Evolutionary conservation across 2,797 vertebrate species (phyloP).

Genomic region (Rhynchonycteris naso): DNA sequence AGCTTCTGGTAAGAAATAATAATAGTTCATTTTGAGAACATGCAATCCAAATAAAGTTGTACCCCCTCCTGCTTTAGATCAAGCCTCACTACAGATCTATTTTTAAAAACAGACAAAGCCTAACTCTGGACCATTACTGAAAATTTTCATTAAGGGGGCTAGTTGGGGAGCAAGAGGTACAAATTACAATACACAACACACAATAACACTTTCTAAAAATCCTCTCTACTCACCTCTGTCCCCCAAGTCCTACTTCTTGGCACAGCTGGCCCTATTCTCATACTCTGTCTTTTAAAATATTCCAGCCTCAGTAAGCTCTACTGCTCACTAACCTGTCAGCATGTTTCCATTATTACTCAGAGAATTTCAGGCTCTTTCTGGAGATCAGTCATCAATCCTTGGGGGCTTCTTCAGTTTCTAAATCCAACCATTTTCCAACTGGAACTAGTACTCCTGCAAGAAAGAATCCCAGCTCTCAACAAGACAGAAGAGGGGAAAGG

Average conservation of each 20-base stretch:
- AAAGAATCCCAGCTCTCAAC: background rate
- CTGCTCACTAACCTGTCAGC: background rate
- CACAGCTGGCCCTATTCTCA: background rate
- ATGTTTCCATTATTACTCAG: background rate
- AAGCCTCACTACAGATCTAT: background rate
- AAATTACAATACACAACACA: background rate
- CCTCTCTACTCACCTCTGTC: background rate
- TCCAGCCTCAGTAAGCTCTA: background rate
- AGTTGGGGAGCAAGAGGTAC: background rate
- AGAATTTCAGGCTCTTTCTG: background rate
- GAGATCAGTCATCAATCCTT: background rate
- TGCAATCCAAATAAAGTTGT: slow-evolving; percentile 4
- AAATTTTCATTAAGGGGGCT: background rate
- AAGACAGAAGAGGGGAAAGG: background rate
- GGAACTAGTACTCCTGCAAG: background rate
- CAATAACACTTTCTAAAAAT: background rate
- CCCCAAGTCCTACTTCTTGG: background rate
- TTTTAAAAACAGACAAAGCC: background rate
- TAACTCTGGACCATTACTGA: background rate
- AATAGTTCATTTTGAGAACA: background rate
- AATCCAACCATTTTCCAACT: background rate
- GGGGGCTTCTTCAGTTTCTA: background rate
- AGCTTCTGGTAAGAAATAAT: slow-evolving; percentile 23
- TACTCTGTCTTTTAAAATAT: background rate
- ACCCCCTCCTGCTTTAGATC: background rate